Conservation (phyloP, 2,888 invertebrate species). For the Sthenelais limicola region DNA sequence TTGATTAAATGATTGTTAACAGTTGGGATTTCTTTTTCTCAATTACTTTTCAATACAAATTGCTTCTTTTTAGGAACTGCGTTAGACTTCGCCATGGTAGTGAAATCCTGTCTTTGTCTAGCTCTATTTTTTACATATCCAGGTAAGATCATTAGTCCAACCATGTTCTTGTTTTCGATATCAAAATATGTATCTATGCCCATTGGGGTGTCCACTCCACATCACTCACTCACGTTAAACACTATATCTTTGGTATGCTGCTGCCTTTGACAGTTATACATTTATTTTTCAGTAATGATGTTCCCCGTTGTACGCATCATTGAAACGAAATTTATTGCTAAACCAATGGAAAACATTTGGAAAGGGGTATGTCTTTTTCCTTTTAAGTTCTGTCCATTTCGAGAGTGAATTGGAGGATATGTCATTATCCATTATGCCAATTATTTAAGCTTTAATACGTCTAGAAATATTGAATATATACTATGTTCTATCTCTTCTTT, state of each 20-base stretch:
- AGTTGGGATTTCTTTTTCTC: too few species aligned
- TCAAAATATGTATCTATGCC: too few species aligned
- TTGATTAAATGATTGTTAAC: not conserved
- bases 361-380: constrained; percentile 67
- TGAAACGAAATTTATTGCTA: constrained; percentile 62
- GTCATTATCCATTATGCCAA: not conserved
- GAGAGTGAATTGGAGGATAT: not conserved
- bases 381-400: not conserved
- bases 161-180: too few species aligned
- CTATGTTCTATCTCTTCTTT: constrained; percentile 47
- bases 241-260: too few species aligned
- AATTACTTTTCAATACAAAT: too few species aligned
- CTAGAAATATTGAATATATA: not conserved
- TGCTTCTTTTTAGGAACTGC: constrained; percentile 40
- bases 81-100: constrained; percentile 72
- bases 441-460: not conserved
- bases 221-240: too few species aligned
- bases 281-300: constrained; percentile 72
- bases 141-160: too few species aligned
- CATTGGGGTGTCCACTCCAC: too few species aligned
- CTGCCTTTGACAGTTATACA: too few species aligned
- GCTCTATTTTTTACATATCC: constrained; percentile 74
- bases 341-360: constrained; percentile 59
- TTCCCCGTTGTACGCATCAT: constrained; percentile 70
- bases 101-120: constrained; percentile 73